Base-by-base conservation (phyloP, 2,113 vertebrate species). In the Girardinichthys multiradiatus region DNA sequence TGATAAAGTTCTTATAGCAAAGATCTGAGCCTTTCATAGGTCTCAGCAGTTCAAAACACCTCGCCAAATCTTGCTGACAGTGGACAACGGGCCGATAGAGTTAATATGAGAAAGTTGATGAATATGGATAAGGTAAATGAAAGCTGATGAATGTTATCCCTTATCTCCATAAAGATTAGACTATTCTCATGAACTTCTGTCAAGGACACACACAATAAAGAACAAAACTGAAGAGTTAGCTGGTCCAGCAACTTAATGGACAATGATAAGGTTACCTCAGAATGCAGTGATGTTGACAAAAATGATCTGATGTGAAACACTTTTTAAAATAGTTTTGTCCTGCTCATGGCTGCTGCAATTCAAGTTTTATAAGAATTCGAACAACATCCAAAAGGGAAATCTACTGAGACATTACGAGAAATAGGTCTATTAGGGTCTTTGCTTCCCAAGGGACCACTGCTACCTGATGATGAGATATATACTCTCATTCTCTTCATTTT, bases 131-230 rank as follows among this genome's bases (percentile, higher is more conserved):
- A 90, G 90, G 83, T 81, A 89, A 92, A 89, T 87, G 90, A 90
- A 89, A 90, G 90, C 89, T 91, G 90, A 92, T 90, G 86, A 91
- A 86, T 85, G 90, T 87, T 92, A 86, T 86, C 87, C 74, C 81
- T 93, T 92, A 92, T 94, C 92, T 91, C 86, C 79, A 84, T 83
- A 77, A 88, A 91, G 90, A 93, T 93, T 91, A 93, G 84, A 87
- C 84, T 66, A 74, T 80, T 93, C 76, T 90, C 90, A 88, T 92
- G 87, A 93, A 93, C 85, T 83, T 77, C 76, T 72, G 72, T 76
- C 92, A 93, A 92, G 91, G 91, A 92, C 92, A 82, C 84, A 76
- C 74, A 80, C 84, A 83, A 84, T 84, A 88, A 85, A 89, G 81
- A 87, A 79, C 71, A 76, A 70, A 89, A 86, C 83, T 83, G 70